Percentiles rank a stretch among this genome's conserved stretches.
phyloP scores from a whole-genome alignment of 2,113 vertebrate genomes.

The Platysteira castanea region DNA sequence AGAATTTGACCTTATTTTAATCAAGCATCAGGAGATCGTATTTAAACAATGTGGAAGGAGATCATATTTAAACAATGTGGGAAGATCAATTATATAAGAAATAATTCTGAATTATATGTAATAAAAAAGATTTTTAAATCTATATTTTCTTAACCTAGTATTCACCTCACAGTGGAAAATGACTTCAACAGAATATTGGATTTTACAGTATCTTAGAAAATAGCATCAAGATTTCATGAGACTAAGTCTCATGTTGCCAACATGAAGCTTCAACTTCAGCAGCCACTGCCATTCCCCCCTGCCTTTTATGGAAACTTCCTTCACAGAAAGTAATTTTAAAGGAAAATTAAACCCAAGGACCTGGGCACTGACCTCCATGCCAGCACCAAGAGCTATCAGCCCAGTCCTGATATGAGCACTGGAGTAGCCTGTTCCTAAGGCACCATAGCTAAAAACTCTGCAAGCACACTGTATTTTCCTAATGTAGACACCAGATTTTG shows the following conservation, averaged over 20 bases:
- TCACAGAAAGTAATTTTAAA: background rate
- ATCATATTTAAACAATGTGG: background rate
- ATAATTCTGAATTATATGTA: background rate
- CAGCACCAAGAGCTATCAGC: background rate
- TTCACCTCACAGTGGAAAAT: background rate
- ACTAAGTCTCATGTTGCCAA: background rate
- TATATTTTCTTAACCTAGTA: background rate
- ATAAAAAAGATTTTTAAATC: background rate
- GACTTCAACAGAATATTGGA: background rate
- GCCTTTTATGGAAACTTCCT: background rate
- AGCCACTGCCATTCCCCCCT: background rate
- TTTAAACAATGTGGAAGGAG: background rate
- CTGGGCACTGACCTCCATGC: background rate
- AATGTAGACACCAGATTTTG: background rate
- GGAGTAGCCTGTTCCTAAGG: background rate
- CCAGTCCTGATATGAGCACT: background rate
- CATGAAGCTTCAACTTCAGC: background rate
- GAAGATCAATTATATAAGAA: background rate
- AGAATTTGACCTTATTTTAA: background rate
- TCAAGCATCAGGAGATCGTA: background rate
- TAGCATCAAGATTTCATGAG: background rate
- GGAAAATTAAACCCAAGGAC: background rate
- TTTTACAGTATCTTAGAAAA: background rate
- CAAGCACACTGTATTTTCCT: rapidly evolving
- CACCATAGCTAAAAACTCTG: background rate